Evolutionary conservation across 2,113 vertebrate genomes (phyloP).

Genomic region (Carlito syrichta): DNA sequence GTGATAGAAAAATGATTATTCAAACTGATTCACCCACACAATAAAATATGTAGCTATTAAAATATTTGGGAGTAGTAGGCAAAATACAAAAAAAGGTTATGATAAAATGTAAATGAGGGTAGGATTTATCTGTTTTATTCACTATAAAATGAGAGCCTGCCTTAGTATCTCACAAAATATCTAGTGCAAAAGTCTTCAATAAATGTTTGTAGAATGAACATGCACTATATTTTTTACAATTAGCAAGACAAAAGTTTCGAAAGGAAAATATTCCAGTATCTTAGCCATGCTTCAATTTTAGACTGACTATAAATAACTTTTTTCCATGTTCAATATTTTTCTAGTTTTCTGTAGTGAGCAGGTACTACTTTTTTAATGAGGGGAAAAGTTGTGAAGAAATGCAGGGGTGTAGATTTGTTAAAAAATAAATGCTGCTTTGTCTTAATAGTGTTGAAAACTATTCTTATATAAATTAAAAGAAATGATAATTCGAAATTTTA

Average conservation of each 20-base stretch:
- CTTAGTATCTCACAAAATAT: background rate
- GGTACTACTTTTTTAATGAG: background rate
- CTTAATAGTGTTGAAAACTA: background rate
- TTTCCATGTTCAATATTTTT: background rate
- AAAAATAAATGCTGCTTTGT: background rate
- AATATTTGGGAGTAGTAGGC: background rate
- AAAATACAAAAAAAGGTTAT: background rate
- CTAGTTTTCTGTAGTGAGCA: slow-evolving; percentile 3
- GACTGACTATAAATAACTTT: background rate
- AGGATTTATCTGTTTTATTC: background rate
- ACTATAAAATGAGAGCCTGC: background rate
- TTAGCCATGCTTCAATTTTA: background rate
- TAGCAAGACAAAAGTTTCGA: background rate
- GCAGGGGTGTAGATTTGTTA: background rate
- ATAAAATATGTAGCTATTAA: background rate
- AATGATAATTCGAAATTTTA: background rate
- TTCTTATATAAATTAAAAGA: slow-evolving; percentile 14
- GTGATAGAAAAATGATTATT: background rate
- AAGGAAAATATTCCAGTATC: background rate
- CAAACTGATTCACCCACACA: background rate
- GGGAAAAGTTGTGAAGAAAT: background rate
- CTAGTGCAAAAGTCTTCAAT: background rate
- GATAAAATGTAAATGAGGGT: background rate
- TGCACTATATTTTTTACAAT: background rate
- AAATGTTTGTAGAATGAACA: background rate